Evolutionary conservation across 2,797 vertebrate genomes (phyloP), one percentile per base, ranked within the genome.

Genomic region (Gymnoscopelus braueri): DNA sequence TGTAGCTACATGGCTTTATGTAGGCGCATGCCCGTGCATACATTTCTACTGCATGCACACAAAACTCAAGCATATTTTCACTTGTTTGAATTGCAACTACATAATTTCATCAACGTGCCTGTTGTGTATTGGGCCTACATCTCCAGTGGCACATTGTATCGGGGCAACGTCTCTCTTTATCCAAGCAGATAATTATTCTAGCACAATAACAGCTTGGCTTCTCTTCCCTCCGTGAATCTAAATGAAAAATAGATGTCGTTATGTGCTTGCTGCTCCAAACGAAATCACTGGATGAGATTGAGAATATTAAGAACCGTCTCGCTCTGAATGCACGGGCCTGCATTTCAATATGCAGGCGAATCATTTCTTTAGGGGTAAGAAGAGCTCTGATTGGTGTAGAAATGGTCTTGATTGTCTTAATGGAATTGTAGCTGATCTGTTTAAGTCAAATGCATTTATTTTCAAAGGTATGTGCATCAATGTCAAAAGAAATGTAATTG

Each of bases 221-320:
- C 12, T 67, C 57, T 29, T 65, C 68, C 59, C 75, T 71, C 65
- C 0, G 53, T 56, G 68, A 50, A 72, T 84, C 72, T 54, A 81
- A 88, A 86, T 85, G 70, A 86, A 78, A 87, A 84, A 86, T 79
- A 78, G 63, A 71, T 51, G 65, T 77, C 72, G 72, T 88, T 80
- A 82, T 55, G 67, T 19, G 51, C 54, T 47, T 66, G 49, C 67
- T 69, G 63, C 67, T 63, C 58, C 71, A 84, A 82, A 58, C 53
- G 69, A 82, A 84, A 81, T 66, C 60, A 13, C 19, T 4, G 48
- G 9, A 8, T 8, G 24, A 49, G 54, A 63, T 24, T 14, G 67
- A 71, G 35, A 67, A 62, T 57, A 44, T 55, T 23, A n/a, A 60
- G 70, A 72, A 74, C 12, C 6, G 51, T 60, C 19, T 79, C 0